Percentiles rank a stretch among this genome's conserved stretches.
These are phyloP conservation scores for Meloe dianella DNA, from an alignment of 2,888 invertebrate genomes.

Conservation along the genomic window DNA sequence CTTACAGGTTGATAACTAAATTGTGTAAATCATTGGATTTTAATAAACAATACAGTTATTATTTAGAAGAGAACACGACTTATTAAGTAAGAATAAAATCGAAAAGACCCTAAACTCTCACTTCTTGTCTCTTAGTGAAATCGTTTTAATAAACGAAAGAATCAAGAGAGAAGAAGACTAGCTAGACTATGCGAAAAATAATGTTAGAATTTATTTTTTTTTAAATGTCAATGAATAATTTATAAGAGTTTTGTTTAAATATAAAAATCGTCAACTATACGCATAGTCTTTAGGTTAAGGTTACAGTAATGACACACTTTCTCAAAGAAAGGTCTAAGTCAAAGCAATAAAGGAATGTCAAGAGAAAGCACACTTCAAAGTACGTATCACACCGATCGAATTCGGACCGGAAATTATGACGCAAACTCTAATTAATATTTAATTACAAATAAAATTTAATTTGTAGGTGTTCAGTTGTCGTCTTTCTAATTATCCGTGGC, in stretches of 20 bases:
- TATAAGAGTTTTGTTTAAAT: background rate
- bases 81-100: constrained; percentile 3
- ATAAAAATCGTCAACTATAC: background rate
- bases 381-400: constrained; percentile 39
- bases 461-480: background rate
- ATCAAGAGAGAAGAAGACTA: too few relatives aligned
- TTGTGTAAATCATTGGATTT: too few relatives aligned
- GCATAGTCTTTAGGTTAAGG: constrained; percentile 54
- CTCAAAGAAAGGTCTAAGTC: constrained; percentile 59
- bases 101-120: constrained; percentile 4
- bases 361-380: constrained; percentile 53
- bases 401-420: constrained; percentile 33
- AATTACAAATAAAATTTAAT: background rate
- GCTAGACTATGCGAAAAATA: too few relatives aligned
- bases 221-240: background rate
- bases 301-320: constrained; percentile 59
- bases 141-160: background rate
- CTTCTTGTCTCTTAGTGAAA: background rate
- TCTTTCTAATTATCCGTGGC: background rate
- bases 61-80: background rate
- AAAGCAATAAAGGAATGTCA: constrained; percentile 51
- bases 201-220: background rate
- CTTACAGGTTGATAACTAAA: too few relatives aligned
- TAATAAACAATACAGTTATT: background rate
- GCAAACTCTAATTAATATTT: constrained; percentile 12